Percentiles rank a stretch among this genome's conserved stretches.
These are phyloP conservation scores for Musca domestica DNA, from an alignment of 1,140 invertebrate genomes.

Conservation along the genomic window DNA sequence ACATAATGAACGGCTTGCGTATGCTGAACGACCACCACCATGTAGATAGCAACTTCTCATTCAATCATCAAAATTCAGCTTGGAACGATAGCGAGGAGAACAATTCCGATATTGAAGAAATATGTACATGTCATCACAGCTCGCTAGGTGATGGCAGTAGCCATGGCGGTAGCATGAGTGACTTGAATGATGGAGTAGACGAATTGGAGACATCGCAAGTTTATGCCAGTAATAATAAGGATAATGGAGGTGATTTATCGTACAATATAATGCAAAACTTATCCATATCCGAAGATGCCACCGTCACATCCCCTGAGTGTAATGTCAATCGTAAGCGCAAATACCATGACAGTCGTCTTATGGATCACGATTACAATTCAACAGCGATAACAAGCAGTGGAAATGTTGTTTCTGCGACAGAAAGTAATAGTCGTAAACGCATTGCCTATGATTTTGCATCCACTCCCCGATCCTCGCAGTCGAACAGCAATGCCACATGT, in stretches of 20 bases:
- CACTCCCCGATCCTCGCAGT: slow-evolving; percentile 38
- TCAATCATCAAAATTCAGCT: slow-evolving; percentile 23
- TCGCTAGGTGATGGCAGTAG: slow-evolving; percentile 31
- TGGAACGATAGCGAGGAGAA: slow-evolving; percentile 53
- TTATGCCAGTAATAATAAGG: slow-evolving; percentile 24
- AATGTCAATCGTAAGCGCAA: slow-evolving; percentile 43
- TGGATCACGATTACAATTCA: slow-evolving; percentile 37
- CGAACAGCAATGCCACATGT: not conserved
- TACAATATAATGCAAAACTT: slow-evolving; percentile 31
- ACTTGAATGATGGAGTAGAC: slow-evolving; percentile 37
- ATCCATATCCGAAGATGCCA: slow-evolving; percentile 31
- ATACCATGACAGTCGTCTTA: slow-evolving; percentile 45
- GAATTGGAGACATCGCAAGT: slow-evolving; percentile 27
- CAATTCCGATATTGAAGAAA: slow-evolving; percentile 49
- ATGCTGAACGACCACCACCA: not conserved
- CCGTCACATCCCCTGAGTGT: slow-evolving; percentile 3
- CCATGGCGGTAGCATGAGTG: slow-evolving; percentile 44
- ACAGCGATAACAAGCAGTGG: slow-evolving; percentile 27
- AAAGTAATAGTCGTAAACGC: slow-evolving; percentile 41
- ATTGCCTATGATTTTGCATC: slow-evolving; percentile 51
- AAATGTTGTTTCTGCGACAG: slow-evolving; percentile 4
- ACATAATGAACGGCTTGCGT: not conserved
- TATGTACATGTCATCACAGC: slow-evolving; percentile 50
- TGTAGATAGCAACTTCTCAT: slow-evolving; percentile 5
- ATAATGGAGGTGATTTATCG: slow-evolving; percentile 33